phyloP scores from a whole-genome alignment of 2,113 vertebrate species.

The Macquaria ambigua region DNA sequence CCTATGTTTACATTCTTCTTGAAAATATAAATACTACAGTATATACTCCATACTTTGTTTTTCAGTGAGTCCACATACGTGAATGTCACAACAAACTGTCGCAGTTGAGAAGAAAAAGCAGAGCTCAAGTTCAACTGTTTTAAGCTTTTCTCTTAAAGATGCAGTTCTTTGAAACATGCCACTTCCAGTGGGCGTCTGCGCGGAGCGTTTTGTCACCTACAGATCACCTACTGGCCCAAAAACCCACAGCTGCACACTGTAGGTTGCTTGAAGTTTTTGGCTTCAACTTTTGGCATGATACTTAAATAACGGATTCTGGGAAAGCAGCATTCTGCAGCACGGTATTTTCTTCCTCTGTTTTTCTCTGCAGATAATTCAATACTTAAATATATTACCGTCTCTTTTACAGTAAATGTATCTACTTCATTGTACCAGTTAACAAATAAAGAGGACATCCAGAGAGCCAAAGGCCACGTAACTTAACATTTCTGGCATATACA shows the following conservation, averaged over 20 bases:
- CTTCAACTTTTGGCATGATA: constrained; percentile 40
- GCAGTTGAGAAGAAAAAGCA: constrained; percentile 34
- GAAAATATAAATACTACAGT: constrained; percentile 49
- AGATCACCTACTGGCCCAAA: constrained; percentile 36
- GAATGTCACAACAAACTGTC: constrained; percentile 48
- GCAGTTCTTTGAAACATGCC: constrained; percentile 29
- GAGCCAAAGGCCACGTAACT: constrained; percentile 4
- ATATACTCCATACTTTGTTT: constrained; percentile 41
- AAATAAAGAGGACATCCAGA: constrained; percentile 7
- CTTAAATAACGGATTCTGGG: constrained; percentile 18
- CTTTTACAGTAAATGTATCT: constrained; percentile 29
- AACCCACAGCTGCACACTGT: constrained; percentile 36
- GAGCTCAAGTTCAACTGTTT: constrained; percentile 30
- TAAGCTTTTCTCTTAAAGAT: constrained; percentile 33
- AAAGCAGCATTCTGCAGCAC: constrained; percentile 35
- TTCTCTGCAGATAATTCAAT: constrained; percentile 9
- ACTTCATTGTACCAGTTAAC: neutral
- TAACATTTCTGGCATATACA: constrained; percentile 3
- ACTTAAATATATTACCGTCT: constrained; percentile 9
- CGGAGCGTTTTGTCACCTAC: constrained; percentile 18
- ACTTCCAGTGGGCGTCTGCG: constrained; percentile 26
- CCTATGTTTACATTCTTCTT: constrained; percentile 75
- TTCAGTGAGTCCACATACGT: constrained; percentile 30
- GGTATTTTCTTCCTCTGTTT: constrained; percentile 25
- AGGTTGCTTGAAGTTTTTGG: constrained; percentile 11